phyloP scores from a whole-genome alignment of 2,888 invertebrate species.

The Eristalis tenax region DNA sequence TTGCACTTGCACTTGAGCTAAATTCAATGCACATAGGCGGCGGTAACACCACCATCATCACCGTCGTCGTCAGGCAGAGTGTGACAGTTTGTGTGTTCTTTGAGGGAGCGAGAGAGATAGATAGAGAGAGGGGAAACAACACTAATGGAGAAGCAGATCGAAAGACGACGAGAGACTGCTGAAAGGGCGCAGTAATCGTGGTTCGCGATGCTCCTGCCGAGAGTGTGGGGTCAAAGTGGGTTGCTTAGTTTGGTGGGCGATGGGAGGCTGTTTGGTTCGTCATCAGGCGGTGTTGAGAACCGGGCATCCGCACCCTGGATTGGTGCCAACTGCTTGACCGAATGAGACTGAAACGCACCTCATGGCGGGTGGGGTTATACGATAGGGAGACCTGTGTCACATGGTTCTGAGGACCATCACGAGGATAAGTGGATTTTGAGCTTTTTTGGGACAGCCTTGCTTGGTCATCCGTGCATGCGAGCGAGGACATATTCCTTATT shows the following conservation, averaged over 20 bases:
- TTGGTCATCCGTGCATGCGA: no score
- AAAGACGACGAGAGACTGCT: neutral
- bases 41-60: conserved; percentile 16
- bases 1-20: conserved; percentile 73
- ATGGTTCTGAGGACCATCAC: neutral
- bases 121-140: neutral
- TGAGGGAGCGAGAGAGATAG: conserved; percentile 1
- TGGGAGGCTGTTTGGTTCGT: neutral
- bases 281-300: neutral
- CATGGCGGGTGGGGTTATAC: no score
- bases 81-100: conserved; percentile 25
- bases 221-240: no score
- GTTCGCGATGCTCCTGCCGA: neutral
- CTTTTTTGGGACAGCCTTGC: no score
- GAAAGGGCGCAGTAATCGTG: neutral
- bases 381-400: neutral
- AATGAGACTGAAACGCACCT: neutral
- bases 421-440: no score
- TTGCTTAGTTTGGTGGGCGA: neutral
- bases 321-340: neutral
- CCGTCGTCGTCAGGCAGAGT: conserved; percentile 20
- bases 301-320: neutral
- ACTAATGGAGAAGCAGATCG: neutral
- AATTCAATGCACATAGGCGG: conserved; percentile 57
- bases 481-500: no score